Evolutionary conservation across 2,113 vertebrate genomes (phyloP).

Genomic region (Edolisoma coerulescens): DNA sequence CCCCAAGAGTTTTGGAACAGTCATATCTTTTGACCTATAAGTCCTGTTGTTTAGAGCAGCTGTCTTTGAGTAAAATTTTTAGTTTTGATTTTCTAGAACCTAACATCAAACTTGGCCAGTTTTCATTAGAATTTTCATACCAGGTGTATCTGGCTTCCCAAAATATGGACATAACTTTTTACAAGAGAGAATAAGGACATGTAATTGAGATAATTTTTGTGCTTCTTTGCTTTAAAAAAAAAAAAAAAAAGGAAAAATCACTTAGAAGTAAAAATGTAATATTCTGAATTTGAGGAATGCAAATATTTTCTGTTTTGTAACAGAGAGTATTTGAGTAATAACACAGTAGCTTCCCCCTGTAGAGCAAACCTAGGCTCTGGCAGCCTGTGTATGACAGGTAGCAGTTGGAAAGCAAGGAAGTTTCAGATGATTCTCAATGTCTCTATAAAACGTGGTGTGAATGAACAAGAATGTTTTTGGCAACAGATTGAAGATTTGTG

Average conservation of each 20-base stretch:
- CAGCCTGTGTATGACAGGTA: neutral
- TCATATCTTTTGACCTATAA: neutral
- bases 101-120: neutral
- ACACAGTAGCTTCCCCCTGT: neutral
- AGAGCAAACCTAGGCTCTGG: neutral
- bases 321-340: neutral
- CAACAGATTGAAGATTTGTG: neutral
- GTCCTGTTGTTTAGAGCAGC: neutral
- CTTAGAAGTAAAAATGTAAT: neutral
- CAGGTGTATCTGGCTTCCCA: neutral
- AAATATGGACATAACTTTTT: neutral
- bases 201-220: neutral
- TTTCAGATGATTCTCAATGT: neutral
- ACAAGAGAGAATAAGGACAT: neutral
- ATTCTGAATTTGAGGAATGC: neutral
- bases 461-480: neutral
- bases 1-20: neutral
- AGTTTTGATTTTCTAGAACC: neutral
- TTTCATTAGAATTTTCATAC: neutral
- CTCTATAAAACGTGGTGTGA: accelerated
- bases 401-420: neutral
- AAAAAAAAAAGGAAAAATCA: neutral
- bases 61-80: neutral
- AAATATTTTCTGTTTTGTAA: neutral
- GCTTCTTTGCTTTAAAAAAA: neutral